A percentile compares a stretch with the other conserved stretches of the same genome.
phyloP scores from a whole-genome alignment of 2,888 invertebrate species.

The Ophioninae sp. region DNA sequence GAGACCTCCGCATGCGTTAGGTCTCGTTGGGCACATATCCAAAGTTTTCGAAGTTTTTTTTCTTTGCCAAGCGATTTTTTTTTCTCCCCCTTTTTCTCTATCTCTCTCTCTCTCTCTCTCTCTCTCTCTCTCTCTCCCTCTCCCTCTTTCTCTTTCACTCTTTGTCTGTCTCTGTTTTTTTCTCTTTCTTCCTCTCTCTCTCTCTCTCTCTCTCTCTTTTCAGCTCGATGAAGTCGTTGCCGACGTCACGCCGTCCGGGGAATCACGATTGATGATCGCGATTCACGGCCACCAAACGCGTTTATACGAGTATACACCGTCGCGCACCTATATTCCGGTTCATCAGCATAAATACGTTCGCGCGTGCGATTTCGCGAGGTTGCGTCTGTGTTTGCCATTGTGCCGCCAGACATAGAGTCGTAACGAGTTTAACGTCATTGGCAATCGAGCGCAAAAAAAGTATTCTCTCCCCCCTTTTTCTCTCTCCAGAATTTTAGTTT shows the following conservation, averaged over 20 bases:
- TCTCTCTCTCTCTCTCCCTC: too few relatives aligned
- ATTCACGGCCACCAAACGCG: constrained; percentile 33
- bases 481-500: too few relatives aligned
- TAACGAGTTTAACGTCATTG: constrained; percentile 24
- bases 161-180: too few relatives aligned
- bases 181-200: background rate
- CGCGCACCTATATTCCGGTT: too few relatives aligned
- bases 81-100: background rate
- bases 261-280: constrained; percentile 10
- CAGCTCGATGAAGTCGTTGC: background rate
- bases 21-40: too few relatives aligned
- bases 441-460: constrained; percentile 37
- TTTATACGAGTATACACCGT: background rate
- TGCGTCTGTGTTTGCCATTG: constrained; percentile 18
- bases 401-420: constrained; percentile 38
- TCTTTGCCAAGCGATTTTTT: background rate
- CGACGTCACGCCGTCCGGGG: constrained; percentile 6
- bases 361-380: background rate
- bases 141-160: too few relatives aligned
- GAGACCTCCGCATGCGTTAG: too few relatives aligned
- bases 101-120: constrained; percentile 1
- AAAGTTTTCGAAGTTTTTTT: background rate
- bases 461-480: background rate
- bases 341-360: background rate
- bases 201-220: background rate